Evolutionary conservation across 2,797 vertebrate species (phyloP).

Genomic region (Hozukius guyotensis): DNA sequence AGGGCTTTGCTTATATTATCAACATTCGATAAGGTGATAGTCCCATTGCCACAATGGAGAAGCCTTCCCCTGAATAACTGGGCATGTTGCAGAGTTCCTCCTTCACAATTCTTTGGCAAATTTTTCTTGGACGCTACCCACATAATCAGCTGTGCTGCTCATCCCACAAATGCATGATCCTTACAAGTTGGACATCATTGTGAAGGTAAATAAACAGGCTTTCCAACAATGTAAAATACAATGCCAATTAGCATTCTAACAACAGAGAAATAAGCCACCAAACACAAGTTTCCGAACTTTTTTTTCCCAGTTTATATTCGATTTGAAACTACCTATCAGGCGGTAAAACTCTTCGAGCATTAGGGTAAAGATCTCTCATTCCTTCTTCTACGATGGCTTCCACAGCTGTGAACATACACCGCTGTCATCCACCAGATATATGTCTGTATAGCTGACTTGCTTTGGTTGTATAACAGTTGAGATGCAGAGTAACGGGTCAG

Average conservation of each 20-base stretch:
- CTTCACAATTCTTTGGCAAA: background rate
- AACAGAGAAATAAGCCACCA: too few relatives aligned
- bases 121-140: too few relatives aligned
- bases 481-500: conserved; percentile 17
- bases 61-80: background rate
- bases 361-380: conserved; percentile 14
- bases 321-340: background rate
- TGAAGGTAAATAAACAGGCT: too few relatives aligned
- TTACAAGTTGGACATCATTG: too few relatives aligned
- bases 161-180: too few relatives aligned
- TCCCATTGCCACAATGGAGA: background rate
- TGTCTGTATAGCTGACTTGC: background rate
- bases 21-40: background rate
- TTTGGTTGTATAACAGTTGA: conserved; percentile 42
- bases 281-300: too few relatives aligned
- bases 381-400: background rate
- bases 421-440: conserved; percentile 8
- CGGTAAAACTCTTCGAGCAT: background rate
- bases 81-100: background rate
- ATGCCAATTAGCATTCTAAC: too few relatives aligned
- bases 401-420: conserved; percentile 18
- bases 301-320: background rate
- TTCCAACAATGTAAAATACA: too few relatives aligned
- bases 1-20: background rate
- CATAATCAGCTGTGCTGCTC: too few relatives aligned